phyloP scores from a whole-genome alignment of 1,140 invertebrate species.

The Bombus picipes region DNA sequence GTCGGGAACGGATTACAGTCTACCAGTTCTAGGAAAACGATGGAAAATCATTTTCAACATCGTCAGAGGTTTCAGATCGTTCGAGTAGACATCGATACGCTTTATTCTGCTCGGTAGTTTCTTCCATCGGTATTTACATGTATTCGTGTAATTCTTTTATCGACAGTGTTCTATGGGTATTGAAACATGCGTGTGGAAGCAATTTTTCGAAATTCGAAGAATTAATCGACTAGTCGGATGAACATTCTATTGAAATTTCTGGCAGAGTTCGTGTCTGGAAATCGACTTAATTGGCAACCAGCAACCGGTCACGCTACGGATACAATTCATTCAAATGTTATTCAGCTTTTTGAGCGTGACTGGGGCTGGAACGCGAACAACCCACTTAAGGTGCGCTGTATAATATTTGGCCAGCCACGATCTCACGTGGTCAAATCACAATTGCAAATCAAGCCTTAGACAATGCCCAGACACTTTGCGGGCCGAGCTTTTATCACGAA shows the following conservation, averaged over 20 bases:
- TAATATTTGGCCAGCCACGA: not conserved
- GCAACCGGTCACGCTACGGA: not conserved
- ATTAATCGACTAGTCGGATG: not conserved
- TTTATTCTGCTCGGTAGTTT: not conserved
- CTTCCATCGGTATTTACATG: not conserved
- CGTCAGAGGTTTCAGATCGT: not conserved
- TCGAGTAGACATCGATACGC: too few relatives aligned
- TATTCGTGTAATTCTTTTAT: not conserved
- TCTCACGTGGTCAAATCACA: slow-evolving; percentile 1
- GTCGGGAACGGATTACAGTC: slow-evolving; percentile 27
- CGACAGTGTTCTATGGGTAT: not conserved
- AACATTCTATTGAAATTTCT: not conserved
- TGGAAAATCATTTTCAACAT: slow-evolving; percentile 15
- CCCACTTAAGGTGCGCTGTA: not conserved
- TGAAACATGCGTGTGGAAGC: too few relatives aligned
- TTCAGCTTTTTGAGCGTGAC: slow-evolving; percentile 4
- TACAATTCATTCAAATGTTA: slow-evolving; percentile 35
- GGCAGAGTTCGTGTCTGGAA: not conserved
- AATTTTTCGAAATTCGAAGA: too few relatives aligned
- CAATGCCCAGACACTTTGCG: too few relatives aligned
- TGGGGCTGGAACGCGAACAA: not conserved
- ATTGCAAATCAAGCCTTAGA: slow-evolving; percentile 28
- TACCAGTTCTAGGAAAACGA: slow-evolving; percentile 40
- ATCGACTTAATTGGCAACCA: slow-evolving; percentile 14
- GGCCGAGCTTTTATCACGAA: not conserved